Conservation (phyloP, 2,888 invertebrate genomes). For the Heteromyza rotundicornis region DNA sequence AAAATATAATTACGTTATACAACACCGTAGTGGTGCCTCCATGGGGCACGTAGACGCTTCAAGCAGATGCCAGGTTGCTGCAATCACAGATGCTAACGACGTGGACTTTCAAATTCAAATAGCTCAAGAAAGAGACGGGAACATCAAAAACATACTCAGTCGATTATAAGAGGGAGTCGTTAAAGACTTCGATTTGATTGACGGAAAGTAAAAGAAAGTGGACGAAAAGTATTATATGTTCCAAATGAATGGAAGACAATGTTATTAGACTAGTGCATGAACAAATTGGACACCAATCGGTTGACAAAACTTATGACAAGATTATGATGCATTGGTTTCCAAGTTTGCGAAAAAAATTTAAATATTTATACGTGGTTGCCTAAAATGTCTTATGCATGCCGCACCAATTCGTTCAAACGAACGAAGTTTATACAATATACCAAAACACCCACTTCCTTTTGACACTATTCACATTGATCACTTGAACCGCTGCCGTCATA, state of each 20-base stretch:
- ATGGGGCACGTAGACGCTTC: slow-evolving; percentile 24
- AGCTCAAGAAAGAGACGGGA: slow-evolving; percentile 16
- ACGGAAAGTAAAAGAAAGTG: slow-evolving; percentile 6
- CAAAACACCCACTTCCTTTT: neutral
- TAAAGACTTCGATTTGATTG: slow-evolving; percentile 10
- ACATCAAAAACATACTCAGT: neutral
- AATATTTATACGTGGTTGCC: neutral
- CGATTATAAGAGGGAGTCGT: neutral
- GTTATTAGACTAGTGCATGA: neutral
- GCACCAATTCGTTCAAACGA: neutral
- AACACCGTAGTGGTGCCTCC: slow-evolving; percentile 9
- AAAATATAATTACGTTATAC: too few relatives aligned
- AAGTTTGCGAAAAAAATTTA: slow-evolving; percentile 1
- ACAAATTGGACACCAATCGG: neutral
- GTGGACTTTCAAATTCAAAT: slow-evolving; percentile 25
- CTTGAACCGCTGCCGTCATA: slow-evolving; percentile 11
- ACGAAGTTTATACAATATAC: slow-evolving; percentile 2
- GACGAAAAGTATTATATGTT: neutral
- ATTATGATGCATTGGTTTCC: slow-evolving; percentile 1
- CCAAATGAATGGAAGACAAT: neutral
- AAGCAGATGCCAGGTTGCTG: slow-evolving; percentile 15
- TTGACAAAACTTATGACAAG: neutral
- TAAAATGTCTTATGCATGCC: neutral
- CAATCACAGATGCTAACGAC: neutral
- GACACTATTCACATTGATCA: slow-evolving; percentile 14